Evolutionary conservation across 2,113 vertebrate species (phyloP).

Genomic region (Chiloscyllium plagiosum): DNA sequence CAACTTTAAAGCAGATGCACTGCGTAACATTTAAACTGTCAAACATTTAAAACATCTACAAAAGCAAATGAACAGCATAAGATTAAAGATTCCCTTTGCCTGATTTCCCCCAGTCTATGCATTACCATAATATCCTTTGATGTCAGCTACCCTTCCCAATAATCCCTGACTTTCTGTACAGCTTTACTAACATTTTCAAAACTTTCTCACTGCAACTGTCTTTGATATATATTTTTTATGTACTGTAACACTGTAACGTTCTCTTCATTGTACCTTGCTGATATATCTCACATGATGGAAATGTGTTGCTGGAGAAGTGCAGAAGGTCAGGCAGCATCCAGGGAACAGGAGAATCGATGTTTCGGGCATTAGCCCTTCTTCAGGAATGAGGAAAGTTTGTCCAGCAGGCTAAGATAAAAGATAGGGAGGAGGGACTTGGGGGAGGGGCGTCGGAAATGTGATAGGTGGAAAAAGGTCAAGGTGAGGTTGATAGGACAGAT

Average conservation of each 20-base stretch:
- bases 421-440: too few species aligned
- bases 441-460: too few species aligned
- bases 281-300: neutral
- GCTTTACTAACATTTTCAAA: neutral
- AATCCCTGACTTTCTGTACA: neutral
- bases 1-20: neutral
- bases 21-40: neutral
- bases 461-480: too few species aligned
- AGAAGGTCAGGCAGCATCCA: too few species aligned
- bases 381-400: too few species aligned
- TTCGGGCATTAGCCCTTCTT: too few species aligned
- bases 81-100: neutral
- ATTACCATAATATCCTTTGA: neutral
- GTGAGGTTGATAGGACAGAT: too few species aligned
- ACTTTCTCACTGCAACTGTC: neutral
- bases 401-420: too few species aligned
- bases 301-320: too few species aligned
- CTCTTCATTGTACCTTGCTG: neutral
- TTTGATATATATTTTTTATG: neutral
- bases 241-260: neutral
- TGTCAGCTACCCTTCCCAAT: neutral
- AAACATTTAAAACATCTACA: neutral
- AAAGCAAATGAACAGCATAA: neutral
- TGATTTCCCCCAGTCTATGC: neutral
- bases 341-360: too few species aligned